Percentiles rank a stretch among this genome's conserved stretches.
Conservation (phyloP, 2,797 vertebrate species). For the Acanthornis magna region DNA sequence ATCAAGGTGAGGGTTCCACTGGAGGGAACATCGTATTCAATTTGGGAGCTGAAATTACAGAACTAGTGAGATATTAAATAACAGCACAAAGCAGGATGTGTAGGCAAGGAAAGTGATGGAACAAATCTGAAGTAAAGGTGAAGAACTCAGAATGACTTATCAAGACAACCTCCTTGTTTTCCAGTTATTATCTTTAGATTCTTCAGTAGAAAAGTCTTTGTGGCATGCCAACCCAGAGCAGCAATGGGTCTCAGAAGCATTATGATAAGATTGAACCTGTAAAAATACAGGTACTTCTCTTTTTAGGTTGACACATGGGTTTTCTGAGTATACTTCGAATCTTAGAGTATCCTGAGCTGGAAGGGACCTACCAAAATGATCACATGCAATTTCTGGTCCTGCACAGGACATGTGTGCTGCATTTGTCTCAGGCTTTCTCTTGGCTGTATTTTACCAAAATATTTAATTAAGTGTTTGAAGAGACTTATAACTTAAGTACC, state of each 20-base stretch:
- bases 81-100: slow-evolving; percentile 23
- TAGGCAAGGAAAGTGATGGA: slow-evolving; percentile 16
- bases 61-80: slow-evolving; percentile 71
- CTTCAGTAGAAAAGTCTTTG: not conserved
- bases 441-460: not conserved
- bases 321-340: not conserved
- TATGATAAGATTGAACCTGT: not conserved
- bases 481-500: not conserved
- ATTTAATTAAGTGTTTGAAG: not conserved
- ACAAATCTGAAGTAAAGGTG: slow-evolving; percentile 34
- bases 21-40: slow-evolving; percentile 67
- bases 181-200: not conserved
- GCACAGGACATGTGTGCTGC: not conserved
- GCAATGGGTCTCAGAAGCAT: not conserved
- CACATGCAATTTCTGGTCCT: not conserved
- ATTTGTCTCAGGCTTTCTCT: not conserved
- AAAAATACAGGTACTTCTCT: not conserved
- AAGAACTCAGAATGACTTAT: not conserved
- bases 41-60: slow-evolving; percentile 71
- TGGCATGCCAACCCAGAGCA: not conserved
- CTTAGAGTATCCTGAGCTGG: fast-evolving
- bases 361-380: not conserved
- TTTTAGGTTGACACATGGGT: not conserved
- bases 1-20: slow-evolving; percentile 71
- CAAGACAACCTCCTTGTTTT: not conserved